These are phyloP conservation scores for Hemithea aestivaria DNA, from an alignment of 2,888 invertebrate species.

Conservation along the genomic window DNA sequence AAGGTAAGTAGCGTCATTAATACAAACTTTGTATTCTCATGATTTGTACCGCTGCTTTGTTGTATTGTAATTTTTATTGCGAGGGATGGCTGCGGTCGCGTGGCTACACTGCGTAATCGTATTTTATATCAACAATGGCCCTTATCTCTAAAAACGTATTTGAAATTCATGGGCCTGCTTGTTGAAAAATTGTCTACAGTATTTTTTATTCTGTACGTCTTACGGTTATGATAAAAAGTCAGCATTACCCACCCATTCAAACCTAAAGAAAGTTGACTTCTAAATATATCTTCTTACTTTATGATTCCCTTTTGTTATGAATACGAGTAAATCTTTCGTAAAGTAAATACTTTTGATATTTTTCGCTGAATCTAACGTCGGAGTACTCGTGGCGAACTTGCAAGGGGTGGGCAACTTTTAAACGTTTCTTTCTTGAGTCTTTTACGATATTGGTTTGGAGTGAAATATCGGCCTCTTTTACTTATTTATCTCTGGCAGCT, in stretches of 20 bases:
- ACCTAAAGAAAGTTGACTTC: conserved; percentile 43
- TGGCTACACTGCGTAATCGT: conserved; percentile 69
- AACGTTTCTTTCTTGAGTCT: conserved; percentile 45
- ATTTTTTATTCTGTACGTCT: conserved; percentile 60
- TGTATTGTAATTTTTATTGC: conserved; percentile 72
- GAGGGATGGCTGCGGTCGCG: conserved; percentile 59
- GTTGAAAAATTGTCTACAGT: conserved; percentile 66
- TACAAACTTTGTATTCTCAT: conserved; percentile 65
- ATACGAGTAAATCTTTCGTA: conserved; percentile 30
- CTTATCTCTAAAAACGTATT: conserved; percentile 72
- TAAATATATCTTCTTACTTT: conserved; percentile 40
- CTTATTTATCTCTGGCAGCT: conserved; percentile 63
- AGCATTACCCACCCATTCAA: conserved; percentile 35
- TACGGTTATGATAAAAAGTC: conserved; percentile 51
- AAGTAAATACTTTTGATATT: conserved; percentile 18
- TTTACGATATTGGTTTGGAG: conserved; percentile 65
- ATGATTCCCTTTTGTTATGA: conserved; percentile 33
- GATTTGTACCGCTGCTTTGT: conserved; percentile 66
- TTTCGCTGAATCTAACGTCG: conserved; percentile 22
- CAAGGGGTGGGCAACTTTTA: conserved; percentile 36
- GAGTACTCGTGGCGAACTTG: conserved; percentile 23
- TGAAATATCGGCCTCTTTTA: conserved; percentile 61
- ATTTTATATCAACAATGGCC: conserved; percentile 71
- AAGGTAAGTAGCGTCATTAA: conserved; percentile 56
- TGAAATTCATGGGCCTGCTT: conserved; percentile 67